Evolutionary conservation across 2,797 vertebrate genomes (phyloP).

Genomic region (Darevskia nairensis): DNA sequence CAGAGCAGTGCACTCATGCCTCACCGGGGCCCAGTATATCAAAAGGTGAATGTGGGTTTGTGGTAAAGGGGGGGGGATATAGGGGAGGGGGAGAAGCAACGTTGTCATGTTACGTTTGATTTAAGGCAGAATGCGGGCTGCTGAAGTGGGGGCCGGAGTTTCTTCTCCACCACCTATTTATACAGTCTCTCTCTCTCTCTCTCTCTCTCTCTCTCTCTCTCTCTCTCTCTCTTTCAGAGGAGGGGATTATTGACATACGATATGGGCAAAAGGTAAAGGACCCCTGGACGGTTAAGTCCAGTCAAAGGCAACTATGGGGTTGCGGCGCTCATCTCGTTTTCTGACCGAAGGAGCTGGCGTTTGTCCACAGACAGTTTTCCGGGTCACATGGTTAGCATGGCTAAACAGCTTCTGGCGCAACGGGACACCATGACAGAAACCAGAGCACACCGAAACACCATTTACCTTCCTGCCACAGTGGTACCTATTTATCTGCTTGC

Average conservation of each 20-base stretch:
- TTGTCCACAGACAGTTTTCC: too few relatives aligned
- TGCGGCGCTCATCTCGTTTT: too few relatives aligned
- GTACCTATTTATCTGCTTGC: too few relatives aligned
- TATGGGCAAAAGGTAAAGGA: constrained; percentile 19
- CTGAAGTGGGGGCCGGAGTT: constrained; percentile 62
- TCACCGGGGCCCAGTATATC: constrained; percentile 70
- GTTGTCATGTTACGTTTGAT: constrained; percentile 74
- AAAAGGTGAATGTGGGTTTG: constrained; percentile 75
- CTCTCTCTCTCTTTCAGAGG: too few relatives aligned
- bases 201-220: neutral
- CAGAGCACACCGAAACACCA: too few relatives aligned
- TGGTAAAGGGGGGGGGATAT: constrained; percentile 57
- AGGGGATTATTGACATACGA: constrained; percentile 58
- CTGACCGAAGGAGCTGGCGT: rapidly evolving
- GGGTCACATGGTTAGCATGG: too few relatives aligned
- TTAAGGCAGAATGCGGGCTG: constrained; percentile 70
- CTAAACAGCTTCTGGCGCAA: too few relatives aligned
- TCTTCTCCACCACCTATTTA: constrained; percentile 49
- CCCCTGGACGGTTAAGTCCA: too few relatives aligned
- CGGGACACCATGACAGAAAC: too few relatives aligned
- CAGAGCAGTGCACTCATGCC: constrained; percentile 59
- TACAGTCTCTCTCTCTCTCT: constrained; percentile 68
- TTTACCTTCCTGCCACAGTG: too few relatives aligned
- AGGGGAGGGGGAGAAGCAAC: constrained; percentile 56
- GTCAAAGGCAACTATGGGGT: too few relatives aligned